Evolutionary conservation across 1,140 invertebrate genomes (phyloP), one percentile per base, ranked within the genome.

Genomic region (Stegodyphus mimosarum): DNA sequence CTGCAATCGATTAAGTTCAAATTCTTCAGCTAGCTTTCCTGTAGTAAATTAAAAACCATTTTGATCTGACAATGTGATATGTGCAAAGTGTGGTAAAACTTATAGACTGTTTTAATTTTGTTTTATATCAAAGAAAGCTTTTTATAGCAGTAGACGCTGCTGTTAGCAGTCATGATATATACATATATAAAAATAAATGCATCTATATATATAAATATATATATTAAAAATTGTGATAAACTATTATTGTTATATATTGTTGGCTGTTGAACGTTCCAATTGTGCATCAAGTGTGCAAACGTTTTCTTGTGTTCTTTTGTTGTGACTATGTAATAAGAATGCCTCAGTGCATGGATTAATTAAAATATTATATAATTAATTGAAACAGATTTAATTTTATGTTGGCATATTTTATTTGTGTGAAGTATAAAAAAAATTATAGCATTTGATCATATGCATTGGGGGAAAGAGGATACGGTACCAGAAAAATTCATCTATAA

Each of bases 221-320:
- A 77, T 77, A 77, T 77, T 77, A 18, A 64, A 66, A 77, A 60
- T 60, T 77, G 75, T 77, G 75, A 77, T 77, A 77, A 77, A 77
- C 75, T 77, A 51, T 77, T 77, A 60, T 60, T 60, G 75, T 66
- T 77, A 77, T 77, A 67, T 77, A 66, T 64, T 15, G 60, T 77
- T 77, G 60, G 64, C 64, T 67, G 75, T 77, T 77, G 18, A 77
- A 50, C 18, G 50, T 18, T 66, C 64, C 60, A 66, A 50, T 77
- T 77, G 75, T 77, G 75, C 75, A 48, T 66, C 49, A 67, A 77
- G 49, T 67, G 73, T 53, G 66, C 48, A 66, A 15, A 77, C 13
- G 13, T 18, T 17, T 67, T 52, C 49, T 67, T 66, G 51, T 64
- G 48, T 77, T 51, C 5, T 6, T 18, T 48, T 66, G 64, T 9